A percentile compares a stretch with the other conserved stretches of the same genome.
phyloP scores from a whole-genome alignment of 2,113 vertebrate genomes.

The Mustela lutreola region DNA sequence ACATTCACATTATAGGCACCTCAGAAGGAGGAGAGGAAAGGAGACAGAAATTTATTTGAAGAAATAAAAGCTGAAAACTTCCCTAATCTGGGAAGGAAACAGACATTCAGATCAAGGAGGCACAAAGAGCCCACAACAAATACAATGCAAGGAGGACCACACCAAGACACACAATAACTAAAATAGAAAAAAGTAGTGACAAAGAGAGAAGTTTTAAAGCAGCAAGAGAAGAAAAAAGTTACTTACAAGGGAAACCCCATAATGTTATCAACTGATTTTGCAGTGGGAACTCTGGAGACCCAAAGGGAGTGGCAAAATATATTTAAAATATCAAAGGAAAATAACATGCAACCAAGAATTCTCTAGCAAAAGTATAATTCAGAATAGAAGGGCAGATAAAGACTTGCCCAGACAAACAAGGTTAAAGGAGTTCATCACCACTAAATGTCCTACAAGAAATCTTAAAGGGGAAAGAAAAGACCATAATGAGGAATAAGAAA shows the following conservation, averaged over 20 bases:
- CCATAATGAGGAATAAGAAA: not conserved
- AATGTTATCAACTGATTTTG: not conserved
- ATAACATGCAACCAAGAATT: not conserved
- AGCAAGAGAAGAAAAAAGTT: not conserved
- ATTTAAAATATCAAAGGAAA: not conserved
- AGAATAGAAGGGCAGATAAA: not conserved
- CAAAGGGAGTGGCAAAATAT: not conserved
- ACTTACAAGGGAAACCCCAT: not conserved
- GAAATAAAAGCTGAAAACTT: not conserved
- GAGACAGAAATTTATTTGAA: not conserved
- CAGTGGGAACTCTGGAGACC: not conserved
- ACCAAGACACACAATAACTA: not conserved
- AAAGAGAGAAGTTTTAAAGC: not conserved
- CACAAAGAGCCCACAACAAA: not conserved
- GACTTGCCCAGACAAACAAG: not conserved
- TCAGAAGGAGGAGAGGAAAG: not conserved
- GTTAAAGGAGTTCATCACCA: not conserved
- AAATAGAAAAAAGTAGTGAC: not conserved
- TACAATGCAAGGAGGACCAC: not conserved
- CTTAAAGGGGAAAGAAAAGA: not conserved
- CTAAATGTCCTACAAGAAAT: not conserved
- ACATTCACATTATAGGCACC: not conserved
- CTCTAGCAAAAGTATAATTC: not conserved
- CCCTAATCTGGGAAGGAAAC: not conserved
- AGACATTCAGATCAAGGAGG: not conserved